Base-by-base conservation (phyloP, 2,113 vertebrate species). In the Gorsachius goisagi region DNA sequence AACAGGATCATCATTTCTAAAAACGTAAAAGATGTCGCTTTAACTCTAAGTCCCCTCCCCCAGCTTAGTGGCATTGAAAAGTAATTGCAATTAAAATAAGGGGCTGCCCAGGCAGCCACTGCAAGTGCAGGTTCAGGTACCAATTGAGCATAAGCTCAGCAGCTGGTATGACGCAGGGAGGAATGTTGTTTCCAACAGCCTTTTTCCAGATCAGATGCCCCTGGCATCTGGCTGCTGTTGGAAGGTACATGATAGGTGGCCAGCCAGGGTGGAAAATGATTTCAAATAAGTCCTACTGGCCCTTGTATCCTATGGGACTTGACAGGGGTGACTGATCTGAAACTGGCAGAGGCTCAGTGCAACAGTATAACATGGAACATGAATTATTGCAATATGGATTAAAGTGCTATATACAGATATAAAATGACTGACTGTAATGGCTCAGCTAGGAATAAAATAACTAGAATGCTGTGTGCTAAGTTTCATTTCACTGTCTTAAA, bases 21-120 rank as follows among this genome's bases (percentile, higher is more conserved):
- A 96, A 96, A 94, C 85, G 87, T 88, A 89, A 95, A 98, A 79
- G 96, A 87, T 59, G 85, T 33, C 76, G 67, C 85, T 78, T 78
- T 92, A 97, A 89, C 64, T 76, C 32, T 32, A 56, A 73, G 21
- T 71, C 69, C 39, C 83, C 87, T 89, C 39, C 69, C 60, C 47
- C 32, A 76, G 90, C 72, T 96, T 96, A 92, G 84, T 93, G 83
- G 37, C 71, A 49, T 79, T 97, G 83, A 94, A 94, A 95, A 92
- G 32, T 88, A 94, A 74, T 47, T 95, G 60, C 81, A 95, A 82
- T 73, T 91, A 97, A 96, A 97, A 81, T 80, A 92, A 73, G 91
- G 90, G 58, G 79, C 28, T 52, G 58, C 44, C 75, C 67, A 93
- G 66, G 53, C 89, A 83, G 63, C 23, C 64, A 23, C 52, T 75